Conservation (phyloP, 2,888 invertebrate species). For the Idaea aversata region DNA sequence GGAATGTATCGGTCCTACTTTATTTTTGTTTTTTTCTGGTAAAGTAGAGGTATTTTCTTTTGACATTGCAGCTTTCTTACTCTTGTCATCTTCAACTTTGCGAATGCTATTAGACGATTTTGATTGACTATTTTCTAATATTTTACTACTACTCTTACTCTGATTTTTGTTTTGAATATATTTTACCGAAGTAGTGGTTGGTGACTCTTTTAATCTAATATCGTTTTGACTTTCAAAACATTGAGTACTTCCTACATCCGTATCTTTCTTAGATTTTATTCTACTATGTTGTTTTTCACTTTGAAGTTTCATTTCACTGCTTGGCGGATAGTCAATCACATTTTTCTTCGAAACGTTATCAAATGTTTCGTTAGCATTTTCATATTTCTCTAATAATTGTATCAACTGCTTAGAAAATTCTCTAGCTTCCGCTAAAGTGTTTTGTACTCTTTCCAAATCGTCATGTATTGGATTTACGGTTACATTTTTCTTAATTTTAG, state of each 20-base stretch:
- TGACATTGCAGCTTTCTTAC: background rate
- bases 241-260: background rate
- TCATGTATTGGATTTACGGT: conserved; percentile 14
- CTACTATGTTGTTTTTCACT: background rate
- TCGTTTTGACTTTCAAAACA: background rate
- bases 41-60: background rate
- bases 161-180: background rate
- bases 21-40: background rate
- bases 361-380: conserved; percentile 52
- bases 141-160: background rate
- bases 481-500: background rate
- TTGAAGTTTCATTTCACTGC: background rate
- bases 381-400: conserved; percentile 45
- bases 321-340: background rate
- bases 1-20: background rate
- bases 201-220: background rate
- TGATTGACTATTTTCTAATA: background rate
- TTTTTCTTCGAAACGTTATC: conserved; percentile 30
- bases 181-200: background rate
- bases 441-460: conserved; percentile 36
- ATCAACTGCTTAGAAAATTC: conserved; percentile 41
- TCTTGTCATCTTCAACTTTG: background rate
- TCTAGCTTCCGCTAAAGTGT: conserved; percentile 43
- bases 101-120: background rate
- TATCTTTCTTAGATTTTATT: background rate